These are phyloP conservation scores for Sebastes jordani DNA, from an alignment of 2,797 vertebrate species.

Conservation along the genomic window DNA sequence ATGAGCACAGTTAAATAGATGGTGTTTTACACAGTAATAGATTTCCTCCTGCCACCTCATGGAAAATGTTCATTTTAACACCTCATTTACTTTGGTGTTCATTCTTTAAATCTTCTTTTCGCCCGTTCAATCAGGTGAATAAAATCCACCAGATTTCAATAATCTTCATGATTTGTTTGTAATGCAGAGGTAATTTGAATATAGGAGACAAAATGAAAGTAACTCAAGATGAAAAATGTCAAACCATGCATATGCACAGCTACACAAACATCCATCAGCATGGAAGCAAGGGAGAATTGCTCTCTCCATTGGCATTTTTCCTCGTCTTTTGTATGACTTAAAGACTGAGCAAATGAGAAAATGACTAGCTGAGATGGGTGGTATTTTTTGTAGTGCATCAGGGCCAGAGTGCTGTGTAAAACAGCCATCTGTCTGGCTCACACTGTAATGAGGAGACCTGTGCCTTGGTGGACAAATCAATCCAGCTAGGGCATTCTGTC, in stretches of 20 bases:
- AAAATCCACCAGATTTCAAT: neutral
- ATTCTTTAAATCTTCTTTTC: neutral
- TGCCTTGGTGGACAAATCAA: conserved; percentile 27
- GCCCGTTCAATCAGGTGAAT: neutral
- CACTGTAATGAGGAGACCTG: conserved; percentile 41
- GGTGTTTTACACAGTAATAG: conserved; percentile 57
- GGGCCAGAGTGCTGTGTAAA: conserved; percentile 31
- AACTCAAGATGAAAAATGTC: neutral
- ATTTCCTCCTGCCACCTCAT: conserved; percentile 53
- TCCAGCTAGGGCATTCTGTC: conserved; percentile 11
- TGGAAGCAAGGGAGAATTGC: neutral
- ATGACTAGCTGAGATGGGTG: neutral
- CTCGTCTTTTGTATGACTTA: neutral
- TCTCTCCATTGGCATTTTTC: neutral
- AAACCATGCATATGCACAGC: neutral
- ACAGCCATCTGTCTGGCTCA: conserved; percentile 48
- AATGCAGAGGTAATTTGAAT: neutral
- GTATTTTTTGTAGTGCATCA: neutral
- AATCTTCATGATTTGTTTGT: neutral
- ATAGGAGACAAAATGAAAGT: neutral
- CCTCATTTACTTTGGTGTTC: conserved; percentile 24
- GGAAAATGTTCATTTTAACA: conserved; percentile 36
- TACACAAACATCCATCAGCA: conserved; percentile 19
- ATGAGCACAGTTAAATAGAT: conserved; percentile 56
- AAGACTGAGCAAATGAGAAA: conserved; percentile 17